Conservation (phyloP, 1,140 invertebrate genomes). For the Drosophila pruinosa region DNA sequence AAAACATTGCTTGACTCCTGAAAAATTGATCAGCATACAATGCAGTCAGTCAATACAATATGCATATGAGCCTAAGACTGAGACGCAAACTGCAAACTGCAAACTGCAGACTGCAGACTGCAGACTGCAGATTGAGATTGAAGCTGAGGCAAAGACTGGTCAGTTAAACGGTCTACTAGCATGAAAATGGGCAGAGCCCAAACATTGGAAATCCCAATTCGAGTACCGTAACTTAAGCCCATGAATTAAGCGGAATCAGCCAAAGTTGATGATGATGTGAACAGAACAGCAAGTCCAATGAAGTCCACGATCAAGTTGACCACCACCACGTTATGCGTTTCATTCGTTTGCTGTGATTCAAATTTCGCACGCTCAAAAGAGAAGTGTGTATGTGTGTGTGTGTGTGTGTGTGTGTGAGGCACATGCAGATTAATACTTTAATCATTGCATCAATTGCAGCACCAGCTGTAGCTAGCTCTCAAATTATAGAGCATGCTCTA, state of each 20-base stretch:
- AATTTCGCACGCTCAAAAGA: constrained; percentile 2
- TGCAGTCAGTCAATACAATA: constrained; percentile 25
- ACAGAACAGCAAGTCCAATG: not conserved
- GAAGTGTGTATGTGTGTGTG: not conserved
- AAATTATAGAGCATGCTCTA: not conserved
- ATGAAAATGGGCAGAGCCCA: constrained; percentile 59
- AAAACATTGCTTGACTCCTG: not conserved
- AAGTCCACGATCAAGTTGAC: not conserved
- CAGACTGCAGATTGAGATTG: not conserved
- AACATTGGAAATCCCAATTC: constrained; percentile 44
- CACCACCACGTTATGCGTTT: not conserved
- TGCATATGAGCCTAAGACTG: constrained; percentile 56
- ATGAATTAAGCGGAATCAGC: constrained; percentile 49
- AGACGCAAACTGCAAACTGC: not conserved
- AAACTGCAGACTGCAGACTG: too few species aligned
- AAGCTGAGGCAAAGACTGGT: not conserved
- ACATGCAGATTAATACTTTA: not conserved
- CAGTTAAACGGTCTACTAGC: constrained; percentile 60
- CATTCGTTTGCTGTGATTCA: not conserved
- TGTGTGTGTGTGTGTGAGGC: not conserved
- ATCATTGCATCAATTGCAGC: too few species aligned
- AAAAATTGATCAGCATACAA: constrained; percentile 34
- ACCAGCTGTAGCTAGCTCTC: not conserved
- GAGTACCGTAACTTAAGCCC: constrained; percentile 67
- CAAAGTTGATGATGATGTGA: constrained; percentile 1